Percentiles rank a stretch among this genome's conserved stretches.
These are phyloP conservation scores for Cromileptes altivelis DNA, from an alignment of 2,113 vertebrate genomes.

Conservation along the genomic window DNA sequence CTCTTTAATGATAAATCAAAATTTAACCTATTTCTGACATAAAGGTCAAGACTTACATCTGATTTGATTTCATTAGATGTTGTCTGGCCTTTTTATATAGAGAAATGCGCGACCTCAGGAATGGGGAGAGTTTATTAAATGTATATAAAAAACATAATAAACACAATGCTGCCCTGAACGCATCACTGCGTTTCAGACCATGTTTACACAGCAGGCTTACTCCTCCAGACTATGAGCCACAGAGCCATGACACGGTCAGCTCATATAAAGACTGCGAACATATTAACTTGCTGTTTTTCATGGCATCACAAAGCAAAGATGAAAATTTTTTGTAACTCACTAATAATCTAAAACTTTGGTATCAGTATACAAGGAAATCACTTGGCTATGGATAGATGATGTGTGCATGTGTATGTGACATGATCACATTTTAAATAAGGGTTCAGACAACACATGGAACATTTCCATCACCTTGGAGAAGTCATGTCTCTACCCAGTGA, in stretches of 20 bases:
- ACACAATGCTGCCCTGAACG: neutral
- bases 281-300: neutral
- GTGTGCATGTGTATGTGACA: no score
- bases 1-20: neutral
- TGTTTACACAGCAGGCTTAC: conserved; percentile 9
- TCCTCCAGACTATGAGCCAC: conserved; percentile 39
- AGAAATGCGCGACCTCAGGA: neutral
- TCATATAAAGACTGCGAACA: neutral
- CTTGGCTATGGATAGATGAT: neutral
- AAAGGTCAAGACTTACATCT: neutral
- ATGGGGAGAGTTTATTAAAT: neutral
- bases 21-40: neutral
- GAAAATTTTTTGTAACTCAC: neutral
- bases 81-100: neutral
- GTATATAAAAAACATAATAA: neutral
- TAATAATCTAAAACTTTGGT: neutral
- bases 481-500: neutral
- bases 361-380: neutral
- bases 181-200: neutral
- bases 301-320: neutral
- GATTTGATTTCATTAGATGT: neutral
- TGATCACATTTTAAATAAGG: no score
- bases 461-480: neutral
- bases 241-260: conserved; percentile 13
- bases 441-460: neutral